Evolutionary conservation across 2,888 invertebrate species (phyloP).

Genomic region (Tetranychus piercei): DNA sequence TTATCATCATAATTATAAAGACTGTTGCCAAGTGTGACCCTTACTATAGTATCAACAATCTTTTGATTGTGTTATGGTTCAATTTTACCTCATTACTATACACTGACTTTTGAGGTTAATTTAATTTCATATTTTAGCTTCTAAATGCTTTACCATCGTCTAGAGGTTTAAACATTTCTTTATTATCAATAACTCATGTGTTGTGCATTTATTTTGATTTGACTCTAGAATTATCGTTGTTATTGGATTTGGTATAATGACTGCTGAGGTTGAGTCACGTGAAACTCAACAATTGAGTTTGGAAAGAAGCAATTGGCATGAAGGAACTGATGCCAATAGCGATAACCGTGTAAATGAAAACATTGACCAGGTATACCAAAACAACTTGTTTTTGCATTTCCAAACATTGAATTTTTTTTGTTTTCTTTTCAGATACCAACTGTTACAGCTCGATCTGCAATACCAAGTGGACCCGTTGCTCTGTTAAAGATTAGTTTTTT

Average conservation of each 20-base stretch:
- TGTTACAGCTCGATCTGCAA: neutral
- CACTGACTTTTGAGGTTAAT: too few relatives aligned
- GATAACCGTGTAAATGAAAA: neutral
- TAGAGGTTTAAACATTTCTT: too few relatives aligned
- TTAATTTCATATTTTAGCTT: too few relatives aligned
- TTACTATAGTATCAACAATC: too few relatives aligned
- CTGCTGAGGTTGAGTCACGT: neutral
- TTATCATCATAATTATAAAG: too few relatives aligned
- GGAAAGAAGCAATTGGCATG: neutral
- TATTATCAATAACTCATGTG: too few relatives aligned
- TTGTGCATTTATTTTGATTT: neutral
- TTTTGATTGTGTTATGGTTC: too few relatives aligned
- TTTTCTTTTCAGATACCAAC: neutral
- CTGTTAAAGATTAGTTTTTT: slow-evolving; percentile 11
- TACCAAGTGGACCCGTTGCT: neutral
- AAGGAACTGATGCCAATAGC: neutral
- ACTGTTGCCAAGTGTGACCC: too few relatives aligned
- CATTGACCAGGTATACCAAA: neutral
- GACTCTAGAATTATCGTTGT: neutral
- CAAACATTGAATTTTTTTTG: neutral
- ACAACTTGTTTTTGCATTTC: neutral
- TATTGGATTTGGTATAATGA: neutral
- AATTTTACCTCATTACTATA: too few relatives aligned
- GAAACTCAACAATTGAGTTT: neutral
- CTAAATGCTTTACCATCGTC: too few relatives aligned